Evolutionary conservation across 1,140 invertebrate species (phyloP), one percentile per base, ranked within the genome.

Genomic region (Cecropterus lyciades): DNA sequence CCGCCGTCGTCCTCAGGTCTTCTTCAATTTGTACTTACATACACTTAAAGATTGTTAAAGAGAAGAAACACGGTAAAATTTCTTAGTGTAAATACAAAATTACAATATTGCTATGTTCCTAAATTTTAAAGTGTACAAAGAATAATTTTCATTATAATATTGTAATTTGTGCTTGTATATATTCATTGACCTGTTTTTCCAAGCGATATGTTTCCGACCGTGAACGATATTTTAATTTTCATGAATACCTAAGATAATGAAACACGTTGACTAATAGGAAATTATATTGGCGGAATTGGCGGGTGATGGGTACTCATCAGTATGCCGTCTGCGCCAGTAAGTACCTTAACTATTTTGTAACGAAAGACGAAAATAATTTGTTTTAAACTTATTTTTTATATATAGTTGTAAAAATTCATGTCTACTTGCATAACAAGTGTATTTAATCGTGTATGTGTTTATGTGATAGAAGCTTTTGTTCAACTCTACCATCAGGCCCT

Each of bases 151-250:
- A 33, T 10, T 33, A 51, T 27, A 55, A 55, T 6, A 40, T 9
- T 27, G 15, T 24, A n/a, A 17, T 56, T 56, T 43, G 5, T 3
- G n/a, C 7, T 42, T 11, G 15, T 43, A 27, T 59, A 20, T 59
- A 20, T 59, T 59, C 42, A 59, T 7, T 55, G 52, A 59, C 55
- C 55, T 59, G 55, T 45, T 57, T 59, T 59, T 9, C 42, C n/a
- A 42, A 30, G 55, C 16, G 55, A 59, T 59, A 59, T 17, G 14
- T 45, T 30, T 10, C 9, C 13, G 42, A 8, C 40, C 42, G 6
- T 59, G 42, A 46, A 46, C n/a, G 20, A 59, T n/a, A 59, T 59
- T 59, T 59, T 30, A 59, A 30, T 30, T 59, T 46, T 14, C 43
- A 59, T 30, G 14, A 45, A 59, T 46, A 15, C 45, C 13, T 59